Conservation (phyloP, 2,888 invertebrate genomes). For the Cryptocephalus primarius region DNA sequence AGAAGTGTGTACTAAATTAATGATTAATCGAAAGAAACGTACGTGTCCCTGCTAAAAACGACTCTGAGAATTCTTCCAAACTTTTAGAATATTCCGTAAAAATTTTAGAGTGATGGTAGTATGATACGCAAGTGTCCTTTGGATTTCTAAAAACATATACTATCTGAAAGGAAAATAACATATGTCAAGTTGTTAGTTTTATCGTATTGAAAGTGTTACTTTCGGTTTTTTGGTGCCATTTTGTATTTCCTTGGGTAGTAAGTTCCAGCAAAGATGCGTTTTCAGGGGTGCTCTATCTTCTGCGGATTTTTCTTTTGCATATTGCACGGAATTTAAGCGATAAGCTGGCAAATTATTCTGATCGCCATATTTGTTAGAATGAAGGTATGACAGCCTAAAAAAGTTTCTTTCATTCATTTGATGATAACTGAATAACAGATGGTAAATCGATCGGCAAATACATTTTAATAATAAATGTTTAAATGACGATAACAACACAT, state of each 20-base stretch:
- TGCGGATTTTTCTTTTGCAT: conserved; percentile 9
- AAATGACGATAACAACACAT: no score
- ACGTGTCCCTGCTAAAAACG: conserved; percentile 48
- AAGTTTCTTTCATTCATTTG: no score
- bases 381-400: background rate
- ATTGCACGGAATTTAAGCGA: conserved; percentile 7
- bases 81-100: conserved; percentile 43
- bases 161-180: conserved; percentile 37
- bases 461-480: no score
- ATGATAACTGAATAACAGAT: no score
- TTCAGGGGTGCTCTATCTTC: conserved; percentile 43
- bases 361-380: conserved; percentile 1
- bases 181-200: no score
- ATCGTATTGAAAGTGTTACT: conserved; percentile 11
- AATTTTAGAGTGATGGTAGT: conserved; percentile 53
- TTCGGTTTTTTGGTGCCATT: conserved; percentile 31
- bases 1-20: no score
- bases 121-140: conserved; percentile 59
- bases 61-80: conserved; percentile 48
- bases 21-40: conserved; percentile 10
- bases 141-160: conserved; percentile 62
- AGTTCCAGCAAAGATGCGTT: conserved; percentile 49
- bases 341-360: conserved; percentile 1
- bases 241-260: conserved; percentile 42
- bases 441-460: no score